phyloP scores from a whole-genome alignment of 1,140 invertebrate genomes.

The Eciton burchellii region DNA sequence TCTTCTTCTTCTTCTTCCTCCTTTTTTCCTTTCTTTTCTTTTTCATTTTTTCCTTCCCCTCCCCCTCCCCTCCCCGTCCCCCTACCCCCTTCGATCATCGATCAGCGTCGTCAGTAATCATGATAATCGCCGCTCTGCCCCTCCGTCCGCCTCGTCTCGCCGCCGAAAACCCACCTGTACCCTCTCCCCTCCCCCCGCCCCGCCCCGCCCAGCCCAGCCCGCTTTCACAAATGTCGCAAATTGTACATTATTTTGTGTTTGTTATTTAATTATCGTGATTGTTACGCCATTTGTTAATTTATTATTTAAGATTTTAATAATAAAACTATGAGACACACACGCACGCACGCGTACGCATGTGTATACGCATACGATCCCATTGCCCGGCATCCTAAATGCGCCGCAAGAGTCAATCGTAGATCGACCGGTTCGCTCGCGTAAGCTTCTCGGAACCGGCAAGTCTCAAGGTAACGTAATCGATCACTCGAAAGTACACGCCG shows the following conservation, averaged over 20 bases:
- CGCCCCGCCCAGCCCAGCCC: background rate
- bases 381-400: constrained; percentile 4
- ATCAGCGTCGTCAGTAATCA: constrained; percentile 64
- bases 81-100: too few relatives aligned
- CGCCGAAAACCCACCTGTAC: too few relatives aligned
- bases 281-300: constrained; percentile 80
- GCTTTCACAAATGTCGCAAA: constrained; percentile 60
- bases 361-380: background rate
- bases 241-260: constrained; percentile 72
- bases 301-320: constrained; percentile 81
- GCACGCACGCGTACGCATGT: constrained; percentile 2
- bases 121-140: constrained; percentile 29
- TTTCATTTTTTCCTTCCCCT: too few relatives aligned
- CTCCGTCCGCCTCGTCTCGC: too few relatives aligned
- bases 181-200: constrained; percentile 51
- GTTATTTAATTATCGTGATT: constrained; percentile 81
- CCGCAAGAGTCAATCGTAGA: background rate
- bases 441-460: background rate
- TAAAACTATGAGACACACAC: constrained; percentile 63
- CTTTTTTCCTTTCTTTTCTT: too few relatives aligned
- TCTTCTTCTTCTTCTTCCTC: too few relatives aligned
- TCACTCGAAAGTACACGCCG: background rate
- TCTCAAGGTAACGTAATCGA: background rate
- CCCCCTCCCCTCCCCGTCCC: too few relatives aligned
- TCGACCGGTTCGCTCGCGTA: background rate